Conservation (phyloP, 2,888 invertebrate genomes). For the Hybos culiciformis region DNA sequence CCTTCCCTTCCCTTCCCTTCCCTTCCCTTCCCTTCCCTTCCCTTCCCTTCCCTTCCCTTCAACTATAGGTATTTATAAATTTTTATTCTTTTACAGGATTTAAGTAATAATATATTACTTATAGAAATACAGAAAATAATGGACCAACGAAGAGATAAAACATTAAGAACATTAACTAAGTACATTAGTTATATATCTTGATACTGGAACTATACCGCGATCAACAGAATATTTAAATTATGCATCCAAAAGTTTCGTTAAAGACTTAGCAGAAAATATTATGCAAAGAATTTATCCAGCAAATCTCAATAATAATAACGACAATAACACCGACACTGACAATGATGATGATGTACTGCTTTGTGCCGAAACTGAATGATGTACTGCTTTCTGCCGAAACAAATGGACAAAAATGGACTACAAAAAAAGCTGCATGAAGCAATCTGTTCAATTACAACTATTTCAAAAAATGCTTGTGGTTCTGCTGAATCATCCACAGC, state of each 20-base stretch:
- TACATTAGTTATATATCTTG: neutral
- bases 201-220: neutral
- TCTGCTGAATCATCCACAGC: neutral
- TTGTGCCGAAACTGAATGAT: too few species aligned
- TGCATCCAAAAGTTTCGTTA: neutral
- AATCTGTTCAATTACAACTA: constrained; percentile 1
- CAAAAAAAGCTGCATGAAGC: constrained; percentile 1
- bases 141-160: neutral
- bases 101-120: neutral
- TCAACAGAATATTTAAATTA: neutral
- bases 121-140: neutral
- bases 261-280: constrained; percentile 1
- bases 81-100: constrained; percentile 2
- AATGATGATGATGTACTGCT: constrained; percentile 2
- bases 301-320: neutral
- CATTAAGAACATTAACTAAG: too few species aligned
- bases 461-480: neutral
- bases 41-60: too few species aligned
- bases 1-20: too few species aligned
- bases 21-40: too few species aligned
- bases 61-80: constrained; percentile 1
- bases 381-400: constrained; percentile 1
- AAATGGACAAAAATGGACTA: constrained; percentile 2
- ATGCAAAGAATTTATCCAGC: neutral
- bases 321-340: neutral